These are phyloP conservation scores for Pica pica DNA, from an alignment of 2,113 vertebrate species.

Conservation along the genomic window DNA sequence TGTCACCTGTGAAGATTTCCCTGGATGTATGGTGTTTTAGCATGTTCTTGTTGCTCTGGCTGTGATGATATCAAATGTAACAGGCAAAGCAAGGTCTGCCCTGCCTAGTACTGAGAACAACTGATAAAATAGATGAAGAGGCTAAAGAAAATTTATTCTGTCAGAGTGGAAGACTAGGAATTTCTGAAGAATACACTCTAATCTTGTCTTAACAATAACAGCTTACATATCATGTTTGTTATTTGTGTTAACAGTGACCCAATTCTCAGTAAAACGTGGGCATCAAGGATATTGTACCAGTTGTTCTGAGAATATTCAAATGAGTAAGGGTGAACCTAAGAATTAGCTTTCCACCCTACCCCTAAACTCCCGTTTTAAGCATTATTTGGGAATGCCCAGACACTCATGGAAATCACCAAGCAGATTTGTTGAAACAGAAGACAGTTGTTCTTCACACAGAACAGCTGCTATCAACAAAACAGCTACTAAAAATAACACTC, in stretches of 20 bases:
- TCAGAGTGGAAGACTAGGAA: not conserved
- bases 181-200: not conserved
- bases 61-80: not conserved
- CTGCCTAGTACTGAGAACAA: not conserved
- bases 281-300: not conserved
- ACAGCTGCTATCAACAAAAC: slow-evolving; percentile 8
- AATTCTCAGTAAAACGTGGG: not conserved
- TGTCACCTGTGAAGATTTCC: not conserved
- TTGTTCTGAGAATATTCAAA: not conserved
- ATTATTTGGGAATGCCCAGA: not conserved
- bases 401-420: not conserved
- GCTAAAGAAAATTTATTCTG: not conserved
- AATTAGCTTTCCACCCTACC: not conserved
- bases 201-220: not conserved
- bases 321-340: not conserved
- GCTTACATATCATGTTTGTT: not conserved
- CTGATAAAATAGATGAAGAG: not conserved
- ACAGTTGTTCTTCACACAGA: not conserved
- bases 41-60: not conserved
- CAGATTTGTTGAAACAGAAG: slow-evolving; percentile 30
- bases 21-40: not conserved
- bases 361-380: not conserved
- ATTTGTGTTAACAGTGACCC: not conserved
- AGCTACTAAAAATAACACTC: not conserved
- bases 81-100: not conserved